Evolutionary conservation across 92 coral and sea anemone species (phyloP), one percentile per base, ranked within the genome.

Genomic region (Micromussa lordhowensis): DNA sequence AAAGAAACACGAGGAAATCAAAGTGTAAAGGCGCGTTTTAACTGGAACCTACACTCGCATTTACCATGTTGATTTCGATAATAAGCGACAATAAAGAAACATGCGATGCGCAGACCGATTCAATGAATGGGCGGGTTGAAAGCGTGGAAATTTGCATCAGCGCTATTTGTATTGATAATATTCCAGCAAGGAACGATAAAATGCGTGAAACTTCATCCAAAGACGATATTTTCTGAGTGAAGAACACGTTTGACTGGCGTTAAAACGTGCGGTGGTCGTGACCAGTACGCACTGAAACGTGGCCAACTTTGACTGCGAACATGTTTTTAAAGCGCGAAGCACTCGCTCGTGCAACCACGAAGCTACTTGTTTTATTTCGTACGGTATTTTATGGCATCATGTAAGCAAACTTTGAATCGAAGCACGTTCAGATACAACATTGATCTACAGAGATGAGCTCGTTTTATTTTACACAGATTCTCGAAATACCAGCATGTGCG

Each of bases 41-140:
- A 22, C 22, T 71, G 11, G 35, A 69, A 68, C 69, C 19, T 16
- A 68, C 72, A 73, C 53, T 21, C 40, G 49, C 29, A 10, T 8
- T 35, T 66, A 15, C 21, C 48, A 69, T 30, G 64, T 82, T 61
- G 17, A 68, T 68, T 83, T 69, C 68, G 34, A 38, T 36, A 26
- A 40, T 40, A n/a, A 31, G 32, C 71, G 71, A 72, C 87, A 61
- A 22, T 61, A 53, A 21, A 71, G 87, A 83, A 70, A 70, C 31
- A 71, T 69, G 66, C 80, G 55, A 34, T 22, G 7, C 79, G 31
- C 30, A 36, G 5, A 22, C 40, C 31, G 24, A 48, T n/a, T 26
- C 85, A 44, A 69, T 69, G 88, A 84, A 84, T 84, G 88, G 80
- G 88, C 73, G 88, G 81, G 30, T 73, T 69, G 64, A 7, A 17